Conservation (phyloP, 2,113 vertebrate species). For the Macaca fascicularis region T2T-MFA8v1.1 NC_088377.1:114684001-114684500, state of each 20-base stretch:
- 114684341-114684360: slow-evolving; percentile 56
- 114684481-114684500: slow-evolving; percentile 54
- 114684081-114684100: not conserved
- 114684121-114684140: not conserved
- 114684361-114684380: slow-evolving; percentile 51
- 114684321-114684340: slow-evolving; percentile 64
- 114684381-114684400: not conserved
- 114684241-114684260: slow-evolving; percentile 72
- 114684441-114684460: not conserved
- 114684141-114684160: slow-evolving; percentile 60
- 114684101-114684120: not conserved
- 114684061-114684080: not conserved
- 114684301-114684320: slow-evolving; percentile 66
- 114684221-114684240: slow-evolving; percentile 1
- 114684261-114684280: slow-evolving; percentile 15
- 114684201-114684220: slow-evolving; percentile 66
- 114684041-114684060: not conserved
- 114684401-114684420: not conserved
- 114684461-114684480: slow-evolving; percentile 59
- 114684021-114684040: not conserved
- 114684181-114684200: slow-evolving; percentile 70
- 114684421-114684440: slow-evolving; percentile 45
- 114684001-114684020: not conserved
- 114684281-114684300: slow-evolving; percentile 2
- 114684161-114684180: slow-evolving; percentile 74